Evolutionary conservation across 2,888 invertebrate species (phyloP).

Genomic region (Orchesellides sinensis): DNA sequence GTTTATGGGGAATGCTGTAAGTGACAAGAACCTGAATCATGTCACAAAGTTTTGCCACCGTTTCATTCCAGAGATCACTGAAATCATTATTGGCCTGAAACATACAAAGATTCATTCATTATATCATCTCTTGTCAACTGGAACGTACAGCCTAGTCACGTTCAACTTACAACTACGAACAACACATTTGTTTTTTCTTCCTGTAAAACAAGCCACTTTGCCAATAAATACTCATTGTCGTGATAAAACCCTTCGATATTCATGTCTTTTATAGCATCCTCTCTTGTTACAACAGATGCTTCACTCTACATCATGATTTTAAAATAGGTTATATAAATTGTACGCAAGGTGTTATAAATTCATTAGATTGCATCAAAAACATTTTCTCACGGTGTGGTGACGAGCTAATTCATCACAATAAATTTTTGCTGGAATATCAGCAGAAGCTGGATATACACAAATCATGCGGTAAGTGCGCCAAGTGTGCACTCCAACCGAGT

Average conservation of each 20-base stretch:
- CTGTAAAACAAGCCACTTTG: slow-evolving; percentile 16
- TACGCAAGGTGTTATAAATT: neutral
- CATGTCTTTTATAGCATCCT: neutral
- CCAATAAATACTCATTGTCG: slow-evolving; percentile 1
- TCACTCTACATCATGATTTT: neutral
- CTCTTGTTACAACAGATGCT: slow-evolving; percentile 15
- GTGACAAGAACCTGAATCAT: slow-evolving; percentile 43
- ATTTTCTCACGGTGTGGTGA: slow-evolving; percentile 25
- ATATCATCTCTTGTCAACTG: too few species aligned
- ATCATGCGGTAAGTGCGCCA: slow-evolving; percentile 43
- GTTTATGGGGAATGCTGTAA: neutral
- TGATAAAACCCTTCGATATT: neutral
- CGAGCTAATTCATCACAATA: slow-evolving; percentile 57
- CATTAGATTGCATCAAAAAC: neutral
- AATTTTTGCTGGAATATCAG: slow-evolving; percentile 54
- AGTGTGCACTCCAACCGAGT: slow-evolving; percentile 39
- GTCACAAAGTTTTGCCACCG: slow-evolving; percentile 28
- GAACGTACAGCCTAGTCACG: neutral
- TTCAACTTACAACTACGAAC: slow-evolving; percentile 9
- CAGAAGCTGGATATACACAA: slow-evolving; percentile 45
- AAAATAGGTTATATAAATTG: too few species aligned
- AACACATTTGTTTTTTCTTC: slow-evolving; percentile 9
- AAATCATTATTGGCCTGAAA: slow-evolving; percentile 1
- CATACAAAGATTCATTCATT: neutral
- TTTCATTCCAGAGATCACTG: slow-evolving; percentile 36